These are phyloP conservation scores for Pipra filicauda DNA, from an alignment of 2,113 vertebrate species.

Conservation along the genomic window DNA sequence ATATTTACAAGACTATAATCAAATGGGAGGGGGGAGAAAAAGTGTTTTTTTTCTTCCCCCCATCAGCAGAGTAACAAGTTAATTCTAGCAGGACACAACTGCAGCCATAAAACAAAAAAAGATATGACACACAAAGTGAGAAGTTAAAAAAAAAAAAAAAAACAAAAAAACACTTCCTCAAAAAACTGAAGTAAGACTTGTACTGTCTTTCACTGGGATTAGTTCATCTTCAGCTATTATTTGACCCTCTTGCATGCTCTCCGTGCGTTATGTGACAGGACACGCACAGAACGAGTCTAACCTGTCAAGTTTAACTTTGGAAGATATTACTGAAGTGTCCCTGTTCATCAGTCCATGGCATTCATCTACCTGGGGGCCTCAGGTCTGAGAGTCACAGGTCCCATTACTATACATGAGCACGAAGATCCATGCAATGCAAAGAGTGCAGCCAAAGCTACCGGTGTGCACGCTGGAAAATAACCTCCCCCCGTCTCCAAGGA, in stretches of 20 bases:
- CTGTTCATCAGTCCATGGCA: conserved; percentile 20
- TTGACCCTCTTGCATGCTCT: background rate
- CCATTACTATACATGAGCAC: background rate
- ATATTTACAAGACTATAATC: background rate
- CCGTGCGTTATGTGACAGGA: background rate
- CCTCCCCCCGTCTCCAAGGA: background rate
- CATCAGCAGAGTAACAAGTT: background rate
- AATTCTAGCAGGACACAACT: background rate
- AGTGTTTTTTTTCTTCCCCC: background rate
- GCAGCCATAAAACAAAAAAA: background rate
- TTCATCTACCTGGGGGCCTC: conserved; percentile 9
- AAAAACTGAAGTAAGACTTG: background rate
- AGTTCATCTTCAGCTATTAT: background rate
- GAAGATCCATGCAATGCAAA: background rate
- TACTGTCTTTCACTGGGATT: background rate
- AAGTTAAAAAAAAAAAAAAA: background rate
- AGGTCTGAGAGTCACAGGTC: background rate
- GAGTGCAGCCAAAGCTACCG: background rate
- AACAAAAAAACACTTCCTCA: background rate
- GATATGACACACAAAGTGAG: background rate
- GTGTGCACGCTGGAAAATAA: background rate
- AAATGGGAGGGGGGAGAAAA: background rate
- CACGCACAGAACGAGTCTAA: background rate
- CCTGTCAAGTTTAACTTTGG: conserved; percentile 26
- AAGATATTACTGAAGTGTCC: conserved; percentile 14